Percentiles rank a stretch among this genome's conserved stretches.
Evolutionary conservation across 2,113 vertebrate genomes (phyloP).

Genomic region (Ammodytes dubius): DNA sequence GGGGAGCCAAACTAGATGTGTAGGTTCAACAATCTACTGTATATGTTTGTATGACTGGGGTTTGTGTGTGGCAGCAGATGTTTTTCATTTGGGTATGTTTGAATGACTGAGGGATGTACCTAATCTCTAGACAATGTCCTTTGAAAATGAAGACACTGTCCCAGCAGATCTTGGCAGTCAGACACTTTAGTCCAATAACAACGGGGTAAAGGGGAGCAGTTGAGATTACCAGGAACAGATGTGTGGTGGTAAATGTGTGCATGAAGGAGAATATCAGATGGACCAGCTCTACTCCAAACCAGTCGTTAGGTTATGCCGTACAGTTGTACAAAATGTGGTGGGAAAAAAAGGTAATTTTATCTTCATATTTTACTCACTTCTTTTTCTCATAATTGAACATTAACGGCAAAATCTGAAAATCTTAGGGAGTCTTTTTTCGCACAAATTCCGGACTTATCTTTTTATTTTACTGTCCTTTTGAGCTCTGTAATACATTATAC

Average conservation of each 20-base stretch:
- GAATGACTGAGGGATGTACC: conserved; percentile 17
- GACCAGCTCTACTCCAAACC: not conserved
- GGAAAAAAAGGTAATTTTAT: conserved; percentile 1
- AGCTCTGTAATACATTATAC: not conserved
- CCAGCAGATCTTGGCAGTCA: conserved; percentile 23
- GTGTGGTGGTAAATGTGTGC: conserved; percentile 9
- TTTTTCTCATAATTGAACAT: conserved; percentile 4
- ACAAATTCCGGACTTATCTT: not conserved
- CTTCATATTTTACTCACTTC: not conserved
- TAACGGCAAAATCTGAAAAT: not conserved
- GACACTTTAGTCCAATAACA: conserved; percentile 1
- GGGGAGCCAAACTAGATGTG: conserved; percentile 47
- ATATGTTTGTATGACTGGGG: conserved; percentile 26
- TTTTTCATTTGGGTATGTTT: conserved; percentile 23
- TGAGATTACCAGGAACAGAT: conserved; percentile 6
- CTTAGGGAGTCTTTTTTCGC: not conserved
- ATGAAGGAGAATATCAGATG: conserved; percentile 3
- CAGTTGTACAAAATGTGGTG: not conserved
- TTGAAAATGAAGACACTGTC: conserved; percentile 20
- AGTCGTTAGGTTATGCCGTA: not conserved
- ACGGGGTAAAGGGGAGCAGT: conserved; percentile 3
- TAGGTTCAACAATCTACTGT: conserved; percentile 25
- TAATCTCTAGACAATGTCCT: conserved; percentile 12
- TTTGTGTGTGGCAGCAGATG: conserved; percentile 13
- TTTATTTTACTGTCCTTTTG: not conserved